Evolutionary conservation across 2,797 vertebrate genomes (phyloP), one percentile per base, ranked within the genome.

Genomic region (Perodicticus potto): DNA sequence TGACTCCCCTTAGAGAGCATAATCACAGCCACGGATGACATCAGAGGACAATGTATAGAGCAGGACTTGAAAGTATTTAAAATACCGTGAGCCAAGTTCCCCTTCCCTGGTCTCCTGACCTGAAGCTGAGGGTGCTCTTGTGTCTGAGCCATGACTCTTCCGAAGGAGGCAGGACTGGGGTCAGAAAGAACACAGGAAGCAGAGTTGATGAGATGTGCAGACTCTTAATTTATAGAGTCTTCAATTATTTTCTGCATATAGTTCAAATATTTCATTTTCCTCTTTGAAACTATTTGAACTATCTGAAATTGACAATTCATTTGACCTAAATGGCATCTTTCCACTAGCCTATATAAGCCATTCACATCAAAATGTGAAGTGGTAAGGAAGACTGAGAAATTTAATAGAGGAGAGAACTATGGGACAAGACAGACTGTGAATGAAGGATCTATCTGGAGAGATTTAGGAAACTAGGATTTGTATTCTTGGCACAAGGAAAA

Each of bases 401-500:
- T 13, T 34, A 45, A 67, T 40, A 80, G 23, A 27, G 55, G 23
- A 2, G 70, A 61, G 23, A 77, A 27, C 32, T 25, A 9, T 53
- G 49, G 22, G 13, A 34, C 23, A 91, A 87, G 67, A 67, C 3
- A 20, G 32, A 55, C 25, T 83, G 59, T 72, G 55, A 40, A 12
- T 10, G 49, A 87, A n/a, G 34, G 32, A 17, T 14, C 37, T 40
- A 49, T 9, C 13, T n/a, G 53, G 53, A 74, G 32, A 94, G 80
- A 63, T 37, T 32, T 5, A 84, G 32, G 34, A 81, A 90, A 83
- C 40, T 65, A 78, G 55, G 84, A 76, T 55, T 8, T 61, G 34
- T 73, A 34, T 89, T 83, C 78, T 88, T 86, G 27, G 16, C 34
- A 74, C 61, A 53, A 94, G n/a, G 73, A 57, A 49, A 87, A 37